Evolutionary conservation across 2,888 invertebrate species (phyloP).

Genomic region (Caradrina clavipalpis): DNA sequence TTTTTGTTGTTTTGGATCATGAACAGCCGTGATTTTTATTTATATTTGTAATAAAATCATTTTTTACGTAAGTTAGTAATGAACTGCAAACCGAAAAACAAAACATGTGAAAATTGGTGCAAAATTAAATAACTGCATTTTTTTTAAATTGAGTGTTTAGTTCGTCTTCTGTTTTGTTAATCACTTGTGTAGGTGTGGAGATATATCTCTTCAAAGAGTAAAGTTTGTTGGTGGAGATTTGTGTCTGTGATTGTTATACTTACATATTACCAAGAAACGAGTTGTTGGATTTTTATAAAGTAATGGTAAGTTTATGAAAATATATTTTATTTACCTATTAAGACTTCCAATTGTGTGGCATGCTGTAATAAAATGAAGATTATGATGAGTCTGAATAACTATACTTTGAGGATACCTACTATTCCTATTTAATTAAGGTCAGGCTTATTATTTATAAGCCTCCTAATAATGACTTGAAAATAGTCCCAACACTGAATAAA

Average conservation of each 20-base stretch:
- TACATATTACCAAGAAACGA: constrained; percentile 20
- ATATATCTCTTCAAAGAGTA: constrained; percentile 4
- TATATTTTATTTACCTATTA: not conserved
- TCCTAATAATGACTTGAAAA: not conserved
- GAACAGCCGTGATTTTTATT: constrained; percentile 48
- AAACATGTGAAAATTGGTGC: constrained; percentile 35
- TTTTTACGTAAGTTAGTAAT: constrained; percentile 21
- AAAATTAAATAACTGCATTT: constrained; percentile 19
- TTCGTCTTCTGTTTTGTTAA: constrained; percentile 29
- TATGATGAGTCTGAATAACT: not conserved
- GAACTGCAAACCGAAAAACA: constrained; percentile 14
- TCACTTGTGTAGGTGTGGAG: constrained; percentile 55
- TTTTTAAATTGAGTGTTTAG: constrained; percentile 24
- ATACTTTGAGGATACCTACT: constrained; percentile 8
- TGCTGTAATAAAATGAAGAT: not conserved
- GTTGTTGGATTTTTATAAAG: constrained; percentile 41
- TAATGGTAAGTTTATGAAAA: constrained; percentile 48
- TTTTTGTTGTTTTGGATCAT: constrained; percentile 62
- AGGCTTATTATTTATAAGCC: not conserved
- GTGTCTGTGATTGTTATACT: constrained; percentile 53
- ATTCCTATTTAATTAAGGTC: not conserved
- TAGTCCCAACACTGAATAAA: constrained; percentile 2
- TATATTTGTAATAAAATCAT: constrained; percentile 34
- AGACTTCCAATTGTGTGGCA: not conserved
- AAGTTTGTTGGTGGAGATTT: constrained; percentile 4